Base-by-base conservation (phyloP, 2,797 vertebrate genomes). In the Arrhamphus sclerolepis region DNA sequence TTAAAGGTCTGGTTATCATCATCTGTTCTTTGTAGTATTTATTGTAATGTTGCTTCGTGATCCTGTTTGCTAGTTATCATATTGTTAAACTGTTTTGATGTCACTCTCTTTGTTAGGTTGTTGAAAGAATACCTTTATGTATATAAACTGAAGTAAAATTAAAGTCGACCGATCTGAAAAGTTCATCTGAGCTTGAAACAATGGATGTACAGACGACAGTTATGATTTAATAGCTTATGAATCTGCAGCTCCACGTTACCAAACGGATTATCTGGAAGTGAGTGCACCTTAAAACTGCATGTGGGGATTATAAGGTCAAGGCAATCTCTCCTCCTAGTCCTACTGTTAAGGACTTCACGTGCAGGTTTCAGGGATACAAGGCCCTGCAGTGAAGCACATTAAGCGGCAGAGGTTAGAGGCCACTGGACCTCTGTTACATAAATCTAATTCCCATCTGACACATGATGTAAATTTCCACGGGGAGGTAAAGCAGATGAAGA, bases 281-380 rank as follows among this genome's bases (percentile, higher is more conserved):
- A 73, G 50, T 51, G 42, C 26, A 76, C 77, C 77, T 77, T n/a
- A 64, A 66, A 75, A 78, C 71, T 59, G 47, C 63, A 70, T 68
- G 69, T 60, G 50, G 67, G 52, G 82, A 86, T 87, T 84, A 75
- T 48, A 40, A 55, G 46, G 54, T 64, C 17, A 41, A 44, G 5
- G 62, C 26, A 54, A 77, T 64, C 77, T 72, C 57, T 65, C 31
- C 44, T 72, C 61, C 63, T 40, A 62, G 57, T 43, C 34, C 62
- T 34, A 47, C 28, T 41, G 54, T 70, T 76, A 66, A 63, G 40
- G 56, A 74, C 72, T 73, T 71, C 60, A 60, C 64, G 55, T 63
- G 55, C 57, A 76, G 77, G 77, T 84, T 81, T 84, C 38, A 59
- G 55, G 38, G 40, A 66, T 38, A 40, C n/a, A 4, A 16, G 13